Conservation (phyloP, 2,888 invertebrate genomes). For the Micoletzkya japonica region DNA sequence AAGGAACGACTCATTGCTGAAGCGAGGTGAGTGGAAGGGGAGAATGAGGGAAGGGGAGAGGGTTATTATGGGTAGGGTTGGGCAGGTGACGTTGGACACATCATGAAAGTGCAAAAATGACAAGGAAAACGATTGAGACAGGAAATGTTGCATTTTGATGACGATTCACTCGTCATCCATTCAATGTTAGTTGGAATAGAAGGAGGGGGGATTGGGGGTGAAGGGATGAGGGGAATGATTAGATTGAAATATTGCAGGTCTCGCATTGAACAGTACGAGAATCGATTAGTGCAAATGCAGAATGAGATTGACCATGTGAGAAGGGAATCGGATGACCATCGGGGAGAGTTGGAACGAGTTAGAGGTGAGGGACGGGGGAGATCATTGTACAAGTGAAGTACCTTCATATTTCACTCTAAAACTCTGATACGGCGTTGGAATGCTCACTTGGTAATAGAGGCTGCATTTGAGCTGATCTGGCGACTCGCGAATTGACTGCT, state of each 20-base stretch:
- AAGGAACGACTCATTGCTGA: slow-evolving; percentile 47
- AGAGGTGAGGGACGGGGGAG: slow-evolving; percentile 28
- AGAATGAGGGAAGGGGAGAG: too few species aligned
- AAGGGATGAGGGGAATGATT: background rate
- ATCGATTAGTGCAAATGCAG: slow-evolving; percentile 62
- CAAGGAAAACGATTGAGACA: too few species aligned
- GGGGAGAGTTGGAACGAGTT: slow-evolving; percentile 47
- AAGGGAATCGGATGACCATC: slow-evolving; percentile 53
- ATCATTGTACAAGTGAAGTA: background rate
- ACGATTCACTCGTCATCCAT: too few species aligned
- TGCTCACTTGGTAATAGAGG: background rate
- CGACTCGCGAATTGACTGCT: slow-evolving; percentile 38
- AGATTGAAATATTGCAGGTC: slow-evolving; percentile 31
- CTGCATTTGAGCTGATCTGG: slow-evolving; percentile 38
- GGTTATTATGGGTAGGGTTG: too few species aligned
- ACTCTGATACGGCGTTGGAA: background rate
- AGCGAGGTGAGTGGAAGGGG: slow-evolving; percentile 19
- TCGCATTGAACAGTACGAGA: slow-evolving; percentile 64
- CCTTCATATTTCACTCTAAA: background rate
- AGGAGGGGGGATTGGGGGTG: too few species aligned
- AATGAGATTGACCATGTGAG: slow-evolving; percentile 61
- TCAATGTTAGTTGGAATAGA: too few species aligned
- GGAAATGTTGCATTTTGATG: too few species aligned
- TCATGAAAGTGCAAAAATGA: too few species aligned
- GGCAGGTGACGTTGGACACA: too few species aligned